Evolutionary conservation across 2,888 invertebrate genomes (phyloP).

Genomic region (Limnephilus auricula): DNA sequence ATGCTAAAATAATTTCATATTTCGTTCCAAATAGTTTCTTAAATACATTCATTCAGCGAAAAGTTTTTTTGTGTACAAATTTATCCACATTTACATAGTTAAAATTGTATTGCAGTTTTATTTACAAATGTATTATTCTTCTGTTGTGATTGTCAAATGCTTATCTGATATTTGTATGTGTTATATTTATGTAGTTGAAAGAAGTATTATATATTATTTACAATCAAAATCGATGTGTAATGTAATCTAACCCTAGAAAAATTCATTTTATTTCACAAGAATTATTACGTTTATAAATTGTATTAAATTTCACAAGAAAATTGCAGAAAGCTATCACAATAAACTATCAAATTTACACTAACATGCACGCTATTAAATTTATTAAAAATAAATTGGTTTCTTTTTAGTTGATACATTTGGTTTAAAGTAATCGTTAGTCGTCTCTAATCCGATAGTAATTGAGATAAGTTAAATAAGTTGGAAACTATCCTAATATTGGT

Average conservation of each 20-base stretch:
- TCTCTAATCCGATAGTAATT: background rate
- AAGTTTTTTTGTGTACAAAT: background rate
- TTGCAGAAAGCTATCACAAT: background rate
- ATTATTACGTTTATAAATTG: background rate
- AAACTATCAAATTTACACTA: conserved; percentile 10
- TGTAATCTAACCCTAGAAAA: conserved; percentile 17
- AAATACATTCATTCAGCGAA: background rate
- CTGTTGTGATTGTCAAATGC: conserved; percentile 65
- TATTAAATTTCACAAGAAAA: background rate
- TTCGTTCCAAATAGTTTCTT: background rate
- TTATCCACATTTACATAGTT: conserved; percentile 45
- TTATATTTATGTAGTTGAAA: conserved; percentile 41
- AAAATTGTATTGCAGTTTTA: conserved; percentile 54
- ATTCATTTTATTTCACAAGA: background rate
- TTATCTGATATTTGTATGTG: conserved; percentile 20
- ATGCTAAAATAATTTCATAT: background rate
- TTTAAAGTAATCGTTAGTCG: background rate
- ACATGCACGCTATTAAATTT: conserved; percentile 4
- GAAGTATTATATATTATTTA: conserved; percentile 18
- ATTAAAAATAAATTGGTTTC: background rate
- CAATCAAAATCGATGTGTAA: conserved; percentile 25
- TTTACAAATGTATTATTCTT: conserved; percentile 52
- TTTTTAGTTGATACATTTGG: background rate
- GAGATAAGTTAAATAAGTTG: background rate
- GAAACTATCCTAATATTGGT: background rate